Conservation (phyloP, 2,888 invertebrate species). For the Parnassius smintheus region DNA sequence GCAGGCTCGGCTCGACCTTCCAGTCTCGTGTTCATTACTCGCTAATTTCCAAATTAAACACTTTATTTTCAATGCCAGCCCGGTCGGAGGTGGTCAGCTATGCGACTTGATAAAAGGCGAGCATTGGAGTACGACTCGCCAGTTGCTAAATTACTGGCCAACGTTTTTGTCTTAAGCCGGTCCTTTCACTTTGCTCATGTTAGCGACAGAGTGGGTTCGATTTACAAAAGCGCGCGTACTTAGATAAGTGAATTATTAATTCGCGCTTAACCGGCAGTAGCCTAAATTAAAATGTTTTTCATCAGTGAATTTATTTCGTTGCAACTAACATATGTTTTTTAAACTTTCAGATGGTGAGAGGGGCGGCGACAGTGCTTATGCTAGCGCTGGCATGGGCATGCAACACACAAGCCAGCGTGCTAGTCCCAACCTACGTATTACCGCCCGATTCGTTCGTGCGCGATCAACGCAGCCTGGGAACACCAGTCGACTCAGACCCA, state of each 20-base stretch:
- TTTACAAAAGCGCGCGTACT: conserved; percentile 61
- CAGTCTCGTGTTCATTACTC: conserved; percentile 66
- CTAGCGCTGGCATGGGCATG: conserved; percentile 74
- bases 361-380: conserved; percentile 74
- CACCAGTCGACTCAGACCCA: conserved; percentile 51
- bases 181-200: conserved; percentile 77
- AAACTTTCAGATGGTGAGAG: conserved; percentile 80
- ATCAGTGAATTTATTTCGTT: conserved; percentile 22
- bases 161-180: conserved; percentile 67
- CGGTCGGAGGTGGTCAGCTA: conserved; percentile 69
- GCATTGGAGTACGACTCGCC: conserved; percentile 67
- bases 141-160: conserved; percentile 65
- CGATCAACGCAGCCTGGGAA: conserved; percentile 73
- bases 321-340: conserved; percentile 62
- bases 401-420: conserved; percentile 65
- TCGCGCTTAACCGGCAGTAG: conserved; percentile 12
- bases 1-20: conserved; percentile 69
- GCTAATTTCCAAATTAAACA: conserved; percentile 79
- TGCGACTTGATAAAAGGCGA: conserved; percentile 76
- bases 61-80: conserved; percentile 77
- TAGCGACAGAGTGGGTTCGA: conserved; percentile 51
- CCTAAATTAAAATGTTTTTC: conserved; percentile 23
- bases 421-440: conserved; percentile 77
- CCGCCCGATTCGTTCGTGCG: conserved; percentile 78
- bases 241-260: conserved; percentile 69